These are phyloP conservation scores for Leptoteleia sp. DNA, from an alignment of 1,140 invertebrate species.

Conservation along the genomic window DNA sequence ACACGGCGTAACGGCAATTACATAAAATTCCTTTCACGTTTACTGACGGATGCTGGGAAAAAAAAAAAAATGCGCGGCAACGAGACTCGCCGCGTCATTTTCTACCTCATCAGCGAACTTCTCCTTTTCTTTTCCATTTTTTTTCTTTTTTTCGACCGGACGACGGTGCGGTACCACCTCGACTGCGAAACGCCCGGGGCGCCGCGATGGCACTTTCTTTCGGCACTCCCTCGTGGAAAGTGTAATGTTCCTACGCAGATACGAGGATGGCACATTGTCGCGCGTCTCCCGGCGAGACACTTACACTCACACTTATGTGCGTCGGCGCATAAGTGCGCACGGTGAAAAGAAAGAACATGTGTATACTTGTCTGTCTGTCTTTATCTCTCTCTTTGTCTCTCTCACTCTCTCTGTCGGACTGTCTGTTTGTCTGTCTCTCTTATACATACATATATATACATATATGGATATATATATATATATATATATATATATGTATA, in stretches of 20 bases:
- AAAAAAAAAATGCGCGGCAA: slow-evolving; percentile 34
- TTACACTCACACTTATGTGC: background rate
- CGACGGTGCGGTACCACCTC: too few relatives aligned
- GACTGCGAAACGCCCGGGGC: slow-evolving; percentile 51
- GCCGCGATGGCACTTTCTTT: slow-evolving; percentile 58
- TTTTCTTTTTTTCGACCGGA: too few relatives aligned
- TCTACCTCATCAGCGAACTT: slow-evolving; percentile 38
- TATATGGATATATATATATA: too few relatives aligned
- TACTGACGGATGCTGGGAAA: background rate
- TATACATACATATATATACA: too few relatives aligned
- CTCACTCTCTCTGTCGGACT: too few relatives aligned
- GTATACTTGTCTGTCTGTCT: background rate
- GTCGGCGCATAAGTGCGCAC: background rate
- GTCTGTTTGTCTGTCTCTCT: too few relatives aligned
- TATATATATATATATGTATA: background rate
- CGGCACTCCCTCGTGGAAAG: slow-evolving; percentile 62
- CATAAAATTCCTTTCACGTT: slow-evolving; percentile 59
- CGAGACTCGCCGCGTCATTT: slow-evolving; percentile 43
- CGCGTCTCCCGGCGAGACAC: background rate
- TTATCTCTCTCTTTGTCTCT: too few relatives aligned
- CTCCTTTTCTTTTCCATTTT: slow-evolving; percentile 42
- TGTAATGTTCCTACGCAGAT: slow-evolving; percentile 57
- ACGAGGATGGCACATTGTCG: slow-evolving; percentile 33
- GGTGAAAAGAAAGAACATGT: too few relatives aligned
- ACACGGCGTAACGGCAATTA: slow-evolving; percentile 32